These are phyloP conservation scores for Brachionus rotundiformis DNA, from an alignment of 1,140 invertebrate species.

Conservation along the genomic window DNA sequence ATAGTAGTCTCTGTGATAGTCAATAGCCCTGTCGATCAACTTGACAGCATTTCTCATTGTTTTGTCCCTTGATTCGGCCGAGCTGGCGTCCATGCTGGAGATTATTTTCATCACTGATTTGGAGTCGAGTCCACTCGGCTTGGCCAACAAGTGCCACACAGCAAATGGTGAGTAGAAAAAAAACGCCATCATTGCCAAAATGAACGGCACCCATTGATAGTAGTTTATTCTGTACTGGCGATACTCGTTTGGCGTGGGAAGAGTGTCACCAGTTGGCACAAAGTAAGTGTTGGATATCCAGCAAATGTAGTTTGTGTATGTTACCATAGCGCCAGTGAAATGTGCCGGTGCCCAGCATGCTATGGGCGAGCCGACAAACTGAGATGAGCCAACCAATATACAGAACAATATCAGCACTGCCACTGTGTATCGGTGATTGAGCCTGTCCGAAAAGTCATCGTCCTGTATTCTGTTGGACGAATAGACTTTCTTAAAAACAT, in stretches of 20 bases:
- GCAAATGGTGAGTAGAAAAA: constrained; percentile 50
- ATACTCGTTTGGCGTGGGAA: background rate
- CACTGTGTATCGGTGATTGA: constrained; percentile 62
- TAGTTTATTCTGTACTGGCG: constrained; percentile 38
- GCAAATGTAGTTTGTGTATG: constrained; percentile 62
- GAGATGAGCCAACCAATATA: constrained; percentile 82
- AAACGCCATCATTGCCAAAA: constrained; percentile 46
- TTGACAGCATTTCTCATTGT: constrained; percentile 29
- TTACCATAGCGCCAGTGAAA: constrained; percentile 55
- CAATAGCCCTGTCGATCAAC: constrained; percentile 48
- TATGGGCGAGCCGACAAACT: constrained; percentile 88
- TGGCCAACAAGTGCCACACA: constrained; percentile 49
- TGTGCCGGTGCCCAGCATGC: constrained; percentile 68
- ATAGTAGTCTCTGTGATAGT: constrained; percentile 35
- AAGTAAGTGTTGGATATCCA: constrained; percentile 66
- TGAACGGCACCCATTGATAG: constrained; percentile 53
- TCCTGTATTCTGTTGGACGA: constrained; percentile 51
- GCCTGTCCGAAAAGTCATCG: constrained; percentile 55
- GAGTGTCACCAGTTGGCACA: constrained; percentile 64
- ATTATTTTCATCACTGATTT: constrained; percentile 40
- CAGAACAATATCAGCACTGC: constrained; percentile 82
- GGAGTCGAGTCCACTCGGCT: constrained; percentile 50
- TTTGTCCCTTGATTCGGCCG: constrained; percentile 19
- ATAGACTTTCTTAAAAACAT: constrained; percentile 33
- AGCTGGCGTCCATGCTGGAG: constrained; percentile 12